These are phyloP conservation scores for Balanococcus diminutus DNA, from an alignment of 2,888 invertebrate genomes.

Conservation along the genomic window DNA sequence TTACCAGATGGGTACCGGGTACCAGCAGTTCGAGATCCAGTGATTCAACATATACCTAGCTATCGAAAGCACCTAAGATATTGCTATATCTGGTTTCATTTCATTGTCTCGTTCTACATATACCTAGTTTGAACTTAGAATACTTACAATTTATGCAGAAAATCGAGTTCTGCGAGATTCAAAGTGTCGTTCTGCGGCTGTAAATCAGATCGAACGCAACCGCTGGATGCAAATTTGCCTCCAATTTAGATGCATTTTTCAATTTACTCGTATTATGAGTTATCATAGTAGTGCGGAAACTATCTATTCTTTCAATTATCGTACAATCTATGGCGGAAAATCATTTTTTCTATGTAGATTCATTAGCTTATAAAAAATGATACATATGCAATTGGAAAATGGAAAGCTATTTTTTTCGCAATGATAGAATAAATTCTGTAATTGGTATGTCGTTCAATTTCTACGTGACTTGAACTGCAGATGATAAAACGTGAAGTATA, in stretches of 20 bases:
- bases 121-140: background rate
- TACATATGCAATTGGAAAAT: background rate
- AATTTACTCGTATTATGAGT: too few species aligned
- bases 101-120: background rate
- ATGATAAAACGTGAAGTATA: background rate
- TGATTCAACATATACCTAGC: background rate
- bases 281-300: too few species aligned
- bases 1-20: background rate
- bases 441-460: background rate
- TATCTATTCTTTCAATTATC: background rate
- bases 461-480: background rate
- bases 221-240: background rate
- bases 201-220: background rate
- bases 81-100: background rate
- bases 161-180: background rate
- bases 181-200: background rate
- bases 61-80: background rate
- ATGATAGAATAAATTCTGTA: background rate
- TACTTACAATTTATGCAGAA: background rate
- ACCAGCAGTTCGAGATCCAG: background rate
- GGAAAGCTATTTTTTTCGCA: background rate
- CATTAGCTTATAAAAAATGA: background rate
- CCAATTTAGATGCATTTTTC: background rate
- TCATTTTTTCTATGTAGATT: background rate
- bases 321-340: background rate